A percentile compares a stretch with the other conserved stretches of the same genome.
phyloP scores from a whole-genome alignment of 2,113 vertebrate species.

The Mesoclemmys tuberculata region DNA sequence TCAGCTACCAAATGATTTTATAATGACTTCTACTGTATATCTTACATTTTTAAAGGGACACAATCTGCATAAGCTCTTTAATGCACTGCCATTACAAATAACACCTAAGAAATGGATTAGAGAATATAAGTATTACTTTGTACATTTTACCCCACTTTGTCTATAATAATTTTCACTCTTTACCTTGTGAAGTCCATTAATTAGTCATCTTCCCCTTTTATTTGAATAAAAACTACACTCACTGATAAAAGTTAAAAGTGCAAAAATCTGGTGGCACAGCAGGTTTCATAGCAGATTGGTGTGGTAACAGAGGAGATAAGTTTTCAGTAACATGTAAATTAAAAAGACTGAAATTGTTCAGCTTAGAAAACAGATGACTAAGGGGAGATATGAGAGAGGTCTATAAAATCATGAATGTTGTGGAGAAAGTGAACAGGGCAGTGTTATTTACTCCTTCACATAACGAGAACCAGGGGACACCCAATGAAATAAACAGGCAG shows the following conservation, averaged over 20 bases:
- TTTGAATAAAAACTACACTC: background rate
- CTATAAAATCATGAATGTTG: background rate
- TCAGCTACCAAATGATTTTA: slow-evolving; percentile 22
- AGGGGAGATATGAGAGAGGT: background rate
- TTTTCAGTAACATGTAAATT: background rate
- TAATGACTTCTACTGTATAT: background rate
- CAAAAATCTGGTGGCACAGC: background rate
- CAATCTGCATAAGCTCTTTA: background rate
- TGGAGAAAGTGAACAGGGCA: background rate
- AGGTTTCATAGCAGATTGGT: background rate
- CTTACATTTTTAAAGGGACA: background rate
- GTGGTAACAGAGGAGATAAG: background rate
- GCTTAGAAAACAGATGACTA: too few relatives aligned
- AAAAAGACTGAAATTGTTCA: background rate
- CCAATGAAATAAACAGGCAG: background rate
- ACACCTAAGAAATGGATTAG: background rate
- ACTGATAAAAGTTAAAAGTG: background rate
- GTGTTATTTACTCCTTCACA: background rate
- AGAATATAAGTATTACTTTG: background rate
- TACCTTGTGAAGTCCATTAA: background rate
- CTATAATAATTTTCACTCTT: background rate
- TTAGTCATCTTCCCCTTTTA: background rate
- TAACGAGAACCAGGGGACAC: background rate
- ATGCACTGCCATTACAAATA: background rate
- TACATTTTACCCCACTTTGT: background rate